These are phyloP conservation scores for Oplegnathus fasciatus DNA, from an alignment of 2,113 vertebrate species.

Conservation along the genomic window DNA sequence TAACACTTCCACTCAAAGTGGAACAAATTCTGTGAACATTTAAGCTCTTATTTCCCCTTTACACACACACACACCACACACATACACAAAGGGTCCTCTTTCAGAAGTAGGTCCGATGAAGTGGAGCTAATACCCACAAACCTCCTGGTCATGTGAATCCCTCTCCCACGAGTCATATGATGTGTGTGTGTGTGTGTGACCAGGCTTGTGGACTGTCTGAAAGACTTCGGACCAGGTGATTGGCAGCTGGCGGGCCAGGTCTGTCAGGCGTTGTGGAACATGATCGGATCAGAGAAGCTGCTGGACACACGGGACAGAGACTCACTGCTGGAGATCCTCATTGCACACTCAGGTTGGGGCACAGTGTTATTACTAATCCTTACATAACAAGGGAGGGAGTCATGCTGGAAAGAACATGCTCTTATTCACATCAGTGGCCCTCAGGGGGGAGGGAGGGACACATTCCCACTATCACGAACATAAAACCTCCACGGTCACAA, in stretches of 20 bases:
- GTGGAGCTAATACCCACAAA: constrained; percentile 65
- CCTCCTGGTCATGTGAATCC: constrained; percentile 71
- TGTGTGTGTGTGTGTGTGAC: constrained; percentile 30
- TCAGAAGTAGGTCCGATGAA: constrained; percentile 52
- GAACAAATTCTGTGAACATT: constrained; percentile 15
- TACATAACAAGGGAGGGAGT: constrained; percentile 35
- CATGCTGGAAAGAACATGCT: constrained; percentile 30
- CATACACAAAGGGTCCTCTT: constrained; percentile 23
- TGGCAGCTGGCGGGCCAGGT: constrained; percentile 93
- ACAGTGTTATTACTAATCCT: constrained; percentile 35
- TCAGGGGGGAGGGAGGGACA: constrained; percentile 18
- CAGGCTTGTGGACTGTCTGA: constrained; percentile 93
- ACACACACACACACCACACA: constrained; percentile 20
- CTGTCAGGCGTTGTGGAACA: constrained; percentile 96
- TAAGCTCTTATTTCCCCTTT: constrained; percentile 16
- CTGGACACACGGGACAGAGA: constrained; percentile 80
- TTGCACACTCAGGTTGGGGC: constrained; percentile 86
- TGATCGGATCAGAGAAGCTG: constrained; percentile 73
- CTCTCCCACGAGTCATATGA: constrained; percentile 62
- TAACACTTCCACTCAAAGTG: background rate
- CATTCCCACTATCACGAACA: background rate
- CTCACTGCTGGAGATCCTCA: constrained; percentile 84
- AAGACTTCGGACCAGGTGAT: constrained; percentile 91
- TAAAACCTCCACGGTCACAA: constrained; percentile 1
- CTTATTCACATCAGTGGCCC: constrained; percentile 21